Base-by-base conservation (phyloP, 2,888 invertebrate genomes). In the Watsonalla cultraria region DNA sequence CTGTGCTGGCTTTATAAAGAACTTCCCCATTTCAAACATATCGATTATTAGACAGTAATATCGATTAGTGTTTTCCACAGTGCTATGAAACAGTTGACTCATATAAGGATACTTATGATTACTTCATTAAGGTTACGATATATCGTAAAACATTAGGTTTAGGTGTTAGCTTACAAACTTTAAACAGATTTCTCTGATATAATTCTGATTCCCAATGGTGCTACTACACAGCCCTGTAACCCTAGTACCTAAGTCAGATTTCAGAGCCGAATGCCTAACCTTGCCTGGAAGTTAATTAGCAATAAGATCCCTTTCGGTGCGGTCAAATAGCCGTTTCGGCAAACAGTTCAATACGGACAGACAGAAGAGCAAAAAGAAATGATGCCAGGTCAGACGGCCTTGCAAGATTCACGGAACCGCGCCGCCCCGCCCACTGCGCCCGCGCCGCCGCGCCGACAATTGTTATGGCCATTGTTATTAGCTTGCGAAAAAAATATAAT, bases 371-470 rank as follows among this genome's bases (percentile, higher is more conserved):
- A 58, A 59, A 68, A 61, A 58, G 74, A 68, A 77, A 78, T 74
- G 70, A 74, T 78, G 80, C 75, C 76, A 79, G 81, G 78, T 78
- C 82, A 83, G 80, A 77, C 79, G 78, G 67, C 79, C 84, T 80
- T 81, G 81, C 68, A 62, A 68, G 75, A 68, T 81, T 80, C 80
- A 78, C 70, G 73, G 80, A 80, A 80, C 74, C 77, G 77, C 79
- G 73, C 72, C 69, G 55, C 73, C 77, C 71, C 75, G 72, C 76
- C 77, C 66, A 65, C 68, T 55, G 55, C 61, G 55, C 54, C 50
- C 55, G 55, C 61, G 55, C 54, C 47, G 54, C 37, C 52, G 58
- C 55, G 57, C 51, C 45, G 50, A n/a, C 42, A 42, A 42, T 42
- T 42, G 42, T 42, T 11, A 11, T 11, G 42, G 9, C 42, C 11